These are phyloP conservation scores for Zenarchopterus dispar DNA, from an alignment of 2,797 vertebrate genomes.

Conservation along the genomic window DNA sequence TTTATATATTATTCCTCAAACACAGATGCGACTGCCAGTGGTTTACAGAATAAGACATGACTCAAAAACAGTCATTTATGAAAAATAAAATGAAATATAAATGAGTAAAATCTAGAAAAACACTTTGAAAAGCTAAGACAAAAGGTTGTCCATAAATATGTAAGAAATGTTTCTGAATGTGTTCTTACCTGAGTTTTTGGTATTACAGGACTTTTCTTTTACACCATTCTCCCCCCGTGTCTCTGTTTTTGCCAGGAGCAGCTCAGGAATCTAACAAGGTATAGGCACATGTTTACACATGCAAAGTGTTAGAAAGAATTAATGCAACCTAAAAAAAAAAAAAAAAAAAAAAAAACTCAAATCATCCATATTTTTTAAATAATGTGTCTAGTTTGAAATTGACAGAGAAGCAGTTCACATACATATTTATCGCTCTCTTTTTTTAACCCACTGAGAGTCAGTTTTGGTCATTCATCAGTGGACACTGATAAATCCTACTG, in stretches of 20 bases:
- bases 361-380: too few relatives aligned
- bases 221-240: constrained; percentile 72
- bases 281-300: constrained; percentile 7
- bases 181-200: constrained; percentile 81
- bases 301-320: constrained; percentile 9
- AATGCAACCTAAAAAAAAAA: neutral
- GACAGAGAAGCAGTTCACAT: too few relatives aligned
- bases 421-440: too few relatives aligned
- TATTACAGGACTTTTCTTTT: constrained; percentile 73
- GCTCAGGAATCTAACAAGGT: constrained; percentile 89
- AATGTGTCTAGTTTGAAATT: too few relatives aligned
- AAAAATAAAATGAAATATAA: neutral
- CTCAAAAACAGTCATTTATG: too few relatives aligned
- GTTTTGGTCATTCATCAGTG: too few relatives aligned
- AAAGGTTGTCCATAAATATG: neutral
- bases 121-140: neutral
- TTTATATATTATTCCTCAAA: too few relatives aligned
- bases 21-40: too few relatives aligned
- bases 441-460: too few relatives aligned
- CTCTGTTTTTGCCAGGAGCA: constrained; percentile 84
- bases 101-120: neutral
- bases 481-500: too few relatives aligned
- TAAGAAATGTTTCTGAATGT: neutral
- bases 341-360: too few relatives aligned
- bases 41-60: too few relatives aligned